Percentiles rank a stretch among this genome's conserved stretches.
phyloP scores from a whole-genome alignment of 1,140 invertebrate species.

The Drosophila setifemur region DNA sequence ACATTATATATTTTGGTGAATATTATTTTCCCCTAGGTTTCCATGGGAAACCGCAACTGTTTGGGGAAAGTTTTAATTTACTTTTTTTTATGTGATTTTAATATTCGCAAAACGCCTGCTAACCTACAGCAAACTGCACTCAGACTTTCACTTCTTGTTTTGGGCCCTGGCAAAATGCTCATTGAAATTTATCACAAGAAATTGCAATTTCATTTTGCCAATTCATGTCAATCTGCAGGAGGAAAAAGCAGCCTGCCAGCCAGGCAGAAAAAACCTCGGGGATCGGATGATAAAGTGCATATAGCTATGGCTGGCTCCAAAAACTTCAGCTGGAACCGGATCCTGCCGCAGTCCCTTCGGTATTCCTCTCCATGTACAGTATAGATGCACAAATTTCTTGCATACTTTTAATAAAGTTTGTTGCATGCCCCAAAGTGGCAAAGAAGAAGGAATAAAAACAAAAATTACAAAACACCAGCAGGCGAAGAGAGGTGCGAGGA shows the following conservation, averaged over 20 bases:
- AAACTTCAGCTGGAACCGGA: conserved; percentile 22
- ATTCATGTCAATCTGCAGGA: conserved; percentile 66
- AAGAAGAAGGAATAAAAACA: conserved; percentile 49
- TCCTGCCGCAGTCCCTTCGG: conserved; percentile 23
- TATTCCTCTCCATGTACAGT: conserved; percentile 1
- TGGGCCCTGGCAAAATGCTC: conserved; percentile 39
- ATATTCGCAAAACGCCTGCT: conserved; percentile 16
- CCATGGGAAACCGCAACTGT: neutral
- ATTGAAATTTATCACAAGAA: conserved; percentile 79
- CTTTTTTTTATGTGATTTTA: conserved; percentile 10
- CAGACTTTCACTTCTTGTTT: conserved; percentile 43
- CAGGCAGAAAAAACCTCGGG: neutral
- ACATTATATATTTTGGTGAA: neutral
- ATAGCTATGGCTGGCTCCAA: conserved; percentile 5
- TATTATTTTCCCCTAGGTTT: neutral
- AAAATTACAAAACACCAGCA: conserved; percentile 13
- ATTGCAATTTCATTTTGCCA: conserved; percentile 74
- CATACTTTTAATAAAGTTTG: conserved; percentile 77
- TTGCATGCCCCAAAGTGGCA: conserved; percentile 68
- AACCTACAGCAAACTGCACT: conserved; percentile 56
- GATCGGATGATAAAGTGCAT: neutral
- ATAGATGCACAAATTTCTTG: conserved; percentile 65
- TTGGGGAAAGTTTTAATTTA: conserved; percentile 8
- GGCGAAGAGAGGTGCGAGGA: conserved; percentile 3
- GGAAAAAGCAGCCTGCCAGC: neutral